Percentiles rank a stretch among this genome's conserved stretches.
These are phyloP conservation scores for Barbus barbus DNA, from an alignment of 2,113 vertebrate species.

Conservation along the genomic window DNA sequence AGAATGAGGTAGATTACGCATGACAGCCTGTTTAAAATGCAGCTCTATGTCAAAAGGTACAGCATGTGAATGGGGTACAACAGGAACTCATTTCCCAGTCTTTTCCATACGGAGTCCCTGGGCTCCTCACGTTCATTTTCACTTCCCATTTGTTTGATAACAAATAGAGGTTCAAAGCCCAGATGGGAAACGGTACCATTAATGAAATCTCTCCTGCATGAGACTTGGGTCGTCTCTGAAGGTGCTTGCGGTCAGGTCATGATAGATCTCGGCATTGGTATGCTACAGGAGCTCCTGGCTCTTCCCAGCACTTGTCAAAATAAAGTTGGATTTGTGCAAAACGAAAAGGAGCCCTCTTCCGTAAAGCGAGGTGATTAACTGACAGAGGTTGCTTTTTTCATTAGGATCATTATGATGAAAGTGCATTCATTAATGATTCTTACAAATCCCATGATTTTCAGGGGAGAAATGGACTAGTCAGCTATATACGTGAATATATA, in stretches of 20 bases:
- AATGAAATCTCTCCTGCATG: slow-evolving; percentile 52
- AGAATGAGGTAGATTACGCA: slow-evolving; percentile 47
- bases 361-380: slow-evolving; percentile 59
- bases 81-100: slow-evolving; percentile 60
- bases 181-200: slow-evolving; percentile 54
- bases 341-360: slow-evolving; percentile 35
- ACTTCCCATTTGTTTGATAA: slow-evolving; percentile 64
- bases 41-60: slow-evolving; percentile 41
- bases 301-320: slow-evolving; percentile 53
- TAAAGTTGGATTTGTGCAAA: slow-evolving; percentile 44
- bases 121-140: slow-evolving; percentile 56
- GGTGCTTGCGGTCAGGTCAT: slow-evolving; percentile 41
- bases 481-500: slow-evolving; percentile 50
- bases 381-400: slow-evolving; percentile 46
- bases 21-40: slow-evolving; percentile 53
- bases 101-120: slow-evolving; percentile 48
- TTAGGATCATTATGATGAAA: slow-evolving; percentile 62
- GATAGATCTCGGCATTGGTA: slow-evolving; percentile 51
- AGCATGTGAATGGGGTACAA: slow-evolving; percentile 50
- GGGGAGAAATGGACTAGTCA: not conserved
- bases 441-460: not conserved
- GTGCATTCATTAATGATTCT: slow-evolving; percentile 53
- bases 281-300: slow-evolving; percentile 22
- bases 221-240: slow-evolving; percentile 42
- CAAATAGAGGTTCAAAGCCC: slow-evolving; percentile 63